These are phyloP conservation scores for Darevskia mixta DNA, from an alignment of 2,797 vertebrate genomes.

Conservation along the genomic window DNA sequence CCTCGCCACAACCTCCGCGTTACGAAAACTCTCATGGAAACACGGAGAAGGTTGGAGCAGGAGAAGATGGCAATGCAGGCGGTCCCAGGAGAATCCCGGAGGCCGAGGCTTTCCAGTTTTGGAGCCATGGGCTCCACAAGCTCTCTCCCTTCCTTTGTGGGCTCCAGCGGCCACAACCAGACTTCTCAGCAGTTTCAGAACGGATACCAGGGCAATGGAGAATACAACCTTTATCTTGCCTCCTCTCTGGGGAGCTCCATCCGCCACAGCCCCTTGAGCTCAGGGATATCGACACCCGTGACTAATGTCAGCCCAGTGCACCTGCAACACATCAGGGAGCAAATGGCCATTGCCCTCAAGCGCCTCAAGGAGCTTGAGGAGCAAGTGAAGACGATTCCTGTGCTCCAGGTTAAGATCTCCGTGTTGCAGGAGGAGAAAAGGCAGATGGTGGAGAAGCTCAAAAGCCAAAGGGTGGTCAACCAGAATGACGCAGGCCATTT, in stretches of 20 bases:
- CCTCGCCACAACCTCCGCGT: constrained; percentile 92
- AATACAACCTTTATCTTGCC: constrained; percentile 83
- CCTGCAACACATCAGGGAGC: constrained; percentile 95
- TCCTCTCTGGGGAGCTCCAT: constrained; percentile 93
- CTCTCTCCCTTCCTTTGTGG: constrained; percentile 91
- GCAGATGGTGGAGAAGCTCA: constrained; percentile 90
- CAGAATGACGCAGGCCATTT: constrained; percentile 79
- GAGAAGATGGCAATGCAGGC: constrained; percentile 90
- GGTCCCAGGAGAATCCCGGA: constrained; percentile 82
- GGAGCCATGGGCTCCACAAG: constrained; percentile 92
- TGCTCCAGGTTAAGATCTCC: constrained; percentile 97
- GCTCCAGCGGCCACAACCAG: constrained; percentile 84
- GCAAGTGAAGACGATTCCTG: constrained; percentile 95
- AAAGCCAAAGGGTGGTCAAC: constrained; percentile 80
- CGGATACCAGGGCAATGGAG: constrained; percentile 87
- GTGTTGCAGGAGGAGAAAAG: constrained; percentile 97
- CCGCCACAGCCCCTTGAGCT: constrained; percentile 96
- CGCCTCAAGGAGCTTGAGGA: constrained; percentile 95
- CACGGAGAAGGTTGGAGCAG: constrained; percentile 92
- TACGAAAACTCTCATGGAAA: constrained; percentile 99
- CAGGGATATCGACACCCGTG: constrained; percentile 92
- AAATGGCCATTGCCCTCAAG: constrained; percentile 95
- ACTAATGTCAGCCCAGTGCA: constrained; percentile 94
- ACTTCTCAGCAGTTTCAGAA: constrained; percentile 84
- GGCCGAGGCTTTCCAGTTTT: constrained; percentile 93